Evolutionary conservation across 1,140 invertebrate genomes (phyloP).

Genomic region (Drosophila gunungcola): DNA sequence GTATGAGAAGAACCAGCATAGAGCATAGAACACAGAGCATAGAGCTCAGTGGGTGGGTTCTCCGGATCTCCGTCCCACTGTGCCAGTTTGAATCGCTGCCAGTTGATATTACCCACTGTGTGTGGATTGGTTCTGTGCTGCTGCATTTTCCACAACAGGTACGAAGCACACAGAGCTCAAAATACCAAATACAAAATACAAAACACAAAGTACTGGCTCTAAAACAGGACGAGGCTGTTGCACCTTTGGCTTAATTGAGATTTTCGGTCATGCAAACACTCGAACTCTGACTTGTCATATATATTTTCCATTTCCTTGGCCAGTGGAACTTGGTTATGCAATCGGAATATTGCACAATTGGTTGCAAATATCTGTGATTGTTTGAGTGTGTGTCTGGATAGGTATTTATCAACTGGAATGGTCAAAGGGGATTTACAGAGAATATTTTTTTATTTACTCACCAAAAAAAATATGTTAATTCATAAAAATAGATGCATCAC

Average conservation of each 20-base stretch:
- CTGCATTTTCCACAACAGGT: slow-evolving; percentile 59
- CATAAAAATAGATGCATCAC: no score
- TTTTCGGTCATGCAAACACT: slow-evolving; percentile 25
- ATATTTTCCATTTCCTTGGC: slow-evolving; percentile 2
- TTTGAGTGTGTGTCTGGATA: background rate
- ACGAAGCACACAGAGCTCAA: slow-evolving; percentile 20
- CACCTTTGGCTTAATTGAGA: slow-evolving; percentile 55
- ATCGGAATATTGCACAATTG: slow-evolving; percentile 19
- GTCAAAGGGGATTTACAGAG: no score
- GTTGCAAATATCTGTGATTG: background rate
- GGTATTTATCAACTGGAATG: slow-evolving; percentile 26
- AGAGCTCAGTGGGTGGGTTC: slow-evolving; percentile 61
- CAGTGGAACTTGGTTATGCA: slow-evolving; percentile 1
- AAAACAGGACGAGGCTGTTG: slow-evolving; percentile 41
- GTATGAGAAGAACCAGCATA: slow-evolving; percentile 32
- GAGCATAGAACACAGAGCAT: slow-evolving; percentile 6
- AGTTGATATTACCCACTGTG: slow-evolving; percentile 17
- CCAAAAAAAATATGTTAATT: no score
- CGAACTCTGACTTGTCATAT: slow-evolving; percentile 22
- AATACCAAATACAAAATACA: slow-evolving; percentile 3
- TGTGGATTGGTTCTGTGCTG: background rate
- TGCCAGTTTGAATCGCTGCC: slow-evolving; percentile 52
- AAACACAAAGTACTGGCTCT: background rate
- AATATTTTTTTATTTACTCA: no score
- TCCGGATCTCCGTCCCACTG: slow-evolving; percentile 51